These are phyloP conservation scores for Ooceraea biroi DNA, from an alignment of 1,140 invertebrate genomes.

Conservation along the genomic window DNA sequence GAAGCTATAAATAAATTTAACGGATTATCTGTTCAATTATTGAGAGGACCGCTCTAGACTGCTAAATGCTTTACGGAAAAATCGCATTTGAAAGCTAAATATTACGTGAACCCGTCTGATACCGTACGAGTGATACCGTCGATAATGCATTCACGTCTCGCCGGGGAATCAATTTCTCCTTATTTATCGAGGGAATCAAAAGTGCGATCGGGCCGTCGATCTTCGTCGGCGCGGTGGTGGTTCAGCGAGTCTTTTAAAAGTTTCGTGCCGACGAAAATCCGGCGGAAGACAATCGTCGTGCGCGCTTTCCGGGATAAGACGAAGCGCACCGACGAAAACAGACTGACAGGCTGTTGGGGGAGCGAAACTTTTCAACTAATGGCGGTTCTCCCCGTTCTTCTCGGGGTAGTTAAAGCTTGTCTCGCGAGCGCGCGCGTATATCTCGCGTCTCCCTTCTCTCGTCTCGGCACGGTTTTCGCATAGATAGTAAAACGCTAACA, in stretches of 20 bases:
- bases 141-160: background rate
- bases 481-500: slow-evolving; percentile 6
- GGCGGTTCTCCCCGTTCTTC: slow-evolving; percentile 30
- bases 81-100: no score
- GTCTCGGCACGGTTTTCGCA: background rate
- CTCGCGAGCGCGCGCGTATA: background rate
- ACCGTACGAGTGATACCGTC: no score
- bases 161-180: background rate
- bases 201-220: slow-evolving; percentile 10
- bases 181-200: slow-evolving; percentile 20
- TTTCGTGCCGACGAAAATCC: slow-evolving; percentile 54
- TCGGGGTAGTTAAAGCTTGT: slow-evolving; percentile 1
- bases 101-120: no score
- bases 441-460: background rate
- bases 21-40: no score
- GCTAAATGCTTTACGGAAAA: no score
- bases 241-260: slow-evolving; percentile 28
- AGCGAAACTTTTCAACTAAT: slow-evolving; percentile 53
- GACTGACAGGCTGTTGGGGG: slow-evolving; percentile 49
- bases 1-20: no score
- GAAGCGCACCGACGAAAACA: slow-evolving; percentile 49
- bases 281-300: slow-evolving; percentile 55
- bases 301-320: slow-evolving; percentile 48
- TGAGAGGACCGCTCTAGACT: no score
- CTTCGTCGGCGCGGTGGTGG: slow-evolving; percentile 4